Conservation (phyloP, 1,140 invertebrate species). For the Drosophila rufa region DNA sequence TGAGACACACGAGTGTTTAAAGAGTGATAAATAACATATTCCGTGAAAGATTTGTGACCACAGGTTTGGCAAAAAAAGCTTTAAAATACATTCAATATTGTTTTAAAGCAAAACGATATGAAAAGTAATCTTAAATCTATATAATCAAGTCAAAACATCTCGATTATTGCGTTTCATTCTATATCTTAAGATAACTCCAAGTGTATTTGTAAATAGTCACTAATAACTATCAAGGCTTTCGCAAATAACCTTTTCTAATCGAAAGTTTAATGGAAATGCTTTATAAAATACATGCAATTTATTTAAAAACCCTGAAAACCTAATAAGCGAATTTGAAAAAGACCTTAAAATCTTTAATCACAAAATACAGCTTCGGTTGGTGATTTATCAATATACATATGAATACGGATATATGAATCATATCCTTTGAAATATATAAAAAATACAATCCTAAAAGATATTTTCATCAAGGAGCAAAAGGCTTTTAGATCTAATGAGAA, state of each 20-base stretch:
- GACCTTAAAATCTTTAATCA: background rate
- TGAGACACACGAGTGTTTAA: background rate
- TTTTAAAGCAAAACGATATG: background rate
- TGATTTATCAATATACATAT: too few relatives aligned
- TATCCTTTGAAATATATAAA: background rate
- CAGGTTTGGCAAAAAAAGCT: background rate
- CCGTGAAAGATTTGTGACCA: background rate
- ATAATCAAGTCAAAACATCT: background rate
- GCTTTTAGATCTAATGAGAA: background rate
- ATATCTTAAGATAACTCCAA: too few relatives aligned
- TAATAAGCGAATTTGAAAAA: too few relatives aligned
- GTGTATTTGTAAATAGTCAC: background rate
- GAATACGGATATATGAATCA: background rate
- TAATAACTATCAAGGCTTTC: background rate
- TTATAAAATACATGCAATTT: too few relatives aligned
- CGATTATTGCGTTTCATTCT: background rate
- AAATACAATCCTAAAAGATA: background rate
- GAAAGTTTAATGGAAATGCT: background rate
- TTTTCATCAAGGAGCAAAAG: too few relatives aligned
- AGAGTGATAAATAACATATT: background rate
- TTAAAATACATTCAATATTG: background rate
- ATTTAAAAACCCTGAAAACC: background rate
- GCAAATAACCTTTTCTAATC: too few relatives aligned
- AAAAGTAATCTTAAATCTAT: background rate
- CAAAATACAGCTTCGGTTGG: background rate